phyloP scores from a whole-genome alignment of 2,113 vertebrate genomes.

The Cyprinodon tularosa region DNA sequence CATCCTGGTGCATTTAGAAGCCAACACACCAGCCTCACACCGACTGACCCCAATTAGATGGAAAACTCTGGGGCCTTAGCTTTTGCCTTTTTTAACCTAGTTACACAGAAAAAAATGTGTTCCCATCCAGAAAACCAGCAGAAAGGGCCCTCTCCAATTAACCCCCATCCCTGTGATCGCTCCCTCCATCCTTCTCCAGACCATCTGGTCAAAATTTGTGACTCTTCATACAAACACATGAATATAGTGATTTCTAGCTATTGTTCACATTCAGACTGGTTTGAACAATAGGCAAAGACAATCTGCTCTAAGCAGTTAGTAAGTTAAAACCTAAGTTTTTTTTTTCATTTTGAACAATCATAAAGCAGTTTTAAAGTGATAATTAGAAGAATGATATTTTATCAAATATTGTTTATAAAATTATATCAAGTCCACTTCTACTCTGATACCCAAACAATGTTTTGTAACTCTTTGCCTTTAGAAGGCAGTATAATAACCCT shows the following conservation, averaged over 20 bases:
- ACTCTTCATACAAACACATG: slow-evolving; percentile 33
- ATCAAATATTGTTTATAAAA: too few species aligned
- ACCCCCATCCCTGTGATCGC: slow-evolving; percentile 59
- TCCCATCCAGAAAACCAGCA: slow-evolving; percentile 84
- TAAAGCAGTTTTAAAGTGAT: background rate
- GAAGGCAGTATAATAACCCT: background rate
- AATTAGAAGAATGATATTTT: too few species aligned
- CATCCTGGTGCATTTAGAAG: slow-evolving; percentile 27
- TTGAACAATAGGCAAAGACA: background rate
- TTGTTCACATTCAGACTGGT: slow-evolving; percentile 16
- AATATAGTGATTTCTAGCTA: slow-evolving; percentile 22
- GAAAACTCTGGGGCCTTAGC: slow-evolving; percentile 80
- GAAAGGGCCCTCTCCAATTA: slow-evolving; percentile 74
- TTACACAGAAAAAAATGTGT: slow-evolving; percentile 81
- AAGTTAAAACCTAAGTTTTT: background rate
- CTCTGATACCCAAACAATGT: background rate
- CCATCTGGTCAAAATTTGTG: slow-evolving; percentile 75
- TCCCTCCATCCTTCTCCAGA: slow-evolving; percentile 42
- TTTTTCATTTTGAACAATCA: background rate
- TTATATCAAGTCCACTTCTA: too few species aligned
- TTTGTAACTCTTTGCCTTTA: background rate
- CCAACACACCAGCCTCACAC: slow-evolving; percentile 79
- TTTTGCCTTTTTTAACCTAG: slow-evolving; percentile 86
- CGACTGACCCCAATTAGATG: slow-evolving; percentile 89
- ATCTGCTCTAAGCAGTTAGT: slow-evolving; percentile 3